Evolutionary conservation across 1,140 invertebrate species (phyloP).

Genomic region (Cataglyphis hispanica): DNA sequence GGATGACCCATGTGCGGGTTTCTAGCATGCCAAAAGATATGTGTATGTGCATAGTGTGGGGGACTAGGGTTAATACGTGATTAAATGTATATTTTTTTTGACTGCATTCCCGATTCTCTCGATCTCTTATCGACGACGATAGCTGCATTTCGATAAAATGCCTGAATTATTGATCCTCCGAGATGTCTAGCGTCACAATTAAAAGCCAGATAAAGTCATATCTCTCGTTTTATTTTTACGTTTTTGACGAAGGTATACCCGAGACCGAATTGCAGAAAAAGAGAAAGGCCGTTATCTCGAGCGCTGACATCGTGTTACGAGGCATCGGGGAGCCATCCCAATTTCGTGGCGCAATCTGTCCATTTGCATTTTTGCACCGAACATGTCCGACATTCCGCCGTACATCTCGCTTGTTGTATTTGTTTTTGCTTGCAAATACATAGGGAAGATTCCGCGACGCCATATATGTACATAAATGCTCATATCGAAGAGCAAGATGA

Average conservation of each 20-base stretch:
- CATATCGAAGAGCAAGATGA: neutral
- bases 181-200: conserved; percentile 36
- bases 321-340: conserved; percentile 55
- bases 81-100: neutral
- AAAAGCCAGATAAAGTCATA: conserved; percentile 53
- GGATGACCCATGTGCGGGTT: no score
- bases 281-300: conserved; percentile 46
- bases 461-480: conserved; percentile 7
- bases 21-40: no score
- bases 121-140: neutral
- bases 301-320: conserved; percentile 48
- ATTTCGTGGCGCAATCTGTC: conserved; percentile 56
- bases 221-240: conserved; percentile 45
- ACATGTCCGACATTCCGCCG: conserved; percentile 55
- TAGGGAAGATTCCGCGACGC: no score
- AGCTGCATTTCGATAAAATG: conserved; percentile 14
- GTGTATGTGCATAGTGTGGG: no score
- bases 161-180: conserved; percentile 33
- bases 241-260: conserved; percentile 27
- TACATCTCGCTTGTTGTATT: conserved; percentile 34
- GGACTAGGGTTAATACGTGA: no score
- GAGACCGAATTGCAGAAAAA: conserved; percentile 13
- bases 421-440: conserved; percentile 23
- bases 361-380: conserved; percentile 53
- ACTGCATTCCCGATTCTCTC: neutral